Conservation (phyloP, 2,888 invertebrate genomes). For the Aphrophora alni region DNA sequence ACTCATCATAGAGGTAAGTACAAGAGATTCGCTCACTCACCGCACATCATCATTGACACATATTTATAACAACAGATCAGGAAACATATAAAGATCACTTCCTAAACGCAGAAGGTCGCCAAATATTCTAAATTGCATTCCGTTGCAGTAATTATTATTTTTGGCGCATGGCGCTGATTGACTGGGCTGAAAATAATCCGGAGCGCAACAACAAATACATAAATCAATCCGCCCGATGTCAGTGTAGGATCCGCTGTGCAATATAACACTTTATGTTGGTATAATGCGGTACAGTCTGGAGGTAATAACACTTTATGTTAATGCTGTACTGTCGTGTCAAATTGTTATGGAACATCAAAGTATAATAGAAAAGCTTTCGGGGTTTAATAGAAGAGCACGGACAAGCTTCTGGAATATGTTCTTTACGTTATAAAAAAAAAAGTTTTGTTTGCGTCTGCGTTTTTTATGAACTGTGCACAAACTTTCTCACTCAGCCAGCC, state of each 20-base stretch:
- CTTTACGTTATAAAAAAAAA: too few relatives aligned
- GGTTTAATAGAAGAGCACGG: too few relatives aligned
- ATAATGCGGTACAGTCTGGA: background rate
- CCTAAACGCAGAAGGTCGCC: background rate
- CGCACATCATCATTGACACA: too few relatives aligned
- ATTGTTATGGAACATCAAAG: background rate
- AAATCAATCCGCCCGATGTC: background rate
- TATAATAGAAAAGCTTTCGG: too few relatives aligned
- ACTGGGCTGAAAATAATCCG: constrained; percentile 6
- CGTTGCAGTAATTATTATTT: constrained; percentile 6
- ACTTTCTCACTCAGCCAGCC: too few relatives aligned
- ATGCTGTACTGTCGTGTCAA: background rate
- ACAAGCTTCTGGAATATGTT: too few relatives aligned
- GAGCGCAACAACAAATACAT: background rate
- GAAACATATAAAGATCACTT: background rate
- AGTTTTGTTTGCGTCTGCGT: too few relatives aligned
- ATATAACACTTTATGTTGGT: background rate
- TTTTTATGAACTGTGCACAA: too few relatives aligned
- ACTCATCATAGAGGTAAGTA: too few relatives aligned
- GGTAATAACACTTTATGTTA: too few relatives aligned
- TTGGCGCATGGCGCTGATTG: background rate
- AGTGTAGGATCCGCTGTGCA: background rate
- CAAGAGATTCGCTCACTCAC: too few relatives aligned
- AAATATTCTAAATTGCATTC: background rate
- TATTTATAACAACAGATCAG: too few relatives aligned